Percentiles rank a stretch among this genome's conserved stretches.
Conservation (phyloP, 2,797 vertebrate genomes). For the Sebastes hubbsi region DNA sequence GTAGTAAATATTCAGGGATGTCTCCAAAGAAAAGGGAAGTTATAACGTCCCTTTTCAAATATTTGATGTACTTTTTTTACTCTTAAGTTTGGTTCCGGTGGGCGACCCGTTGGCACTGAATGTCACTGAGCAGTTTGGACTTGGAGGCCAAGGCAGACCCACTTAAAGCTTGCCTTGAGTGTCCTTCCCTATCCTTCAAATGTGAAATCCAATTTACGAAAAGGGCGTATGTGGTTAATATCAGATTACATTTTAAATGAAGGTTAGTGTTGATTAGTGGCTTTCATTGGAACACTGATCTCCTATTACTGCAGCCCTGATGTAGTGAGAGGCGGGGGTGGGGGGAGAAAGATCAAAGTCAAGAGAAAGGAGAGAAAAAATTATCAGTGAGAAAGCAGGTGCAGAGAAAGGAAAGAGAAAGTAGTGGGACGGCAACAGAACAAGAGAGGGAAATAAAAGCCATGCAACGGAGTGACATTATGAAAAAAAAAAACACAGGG, state of each 20-base stretch:
- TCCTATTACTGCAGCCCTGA: slow-evolving; percentile 61
- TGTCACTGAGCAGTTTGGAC: slow-evolving; percentile 24
- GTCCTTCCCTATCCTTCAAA: slow-evolving; percentile 60
- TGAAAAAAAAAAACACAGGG: not conserved
- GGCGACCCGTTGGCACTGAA: not conserved
- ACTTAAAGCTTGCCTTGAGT: slow-evolving; percentile 35
- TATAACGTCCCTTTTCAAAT: not conserved
- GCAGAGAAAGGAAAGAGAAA: not conserved
- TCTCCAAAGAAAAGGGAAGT: not conserved
- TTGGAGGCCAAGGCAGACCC: not conserved
- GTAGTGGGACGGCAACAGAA: not conserved
- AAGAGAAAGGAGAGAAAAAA: slow-evolving; percentile 16
- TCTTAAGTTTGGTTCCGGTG: not conserved
- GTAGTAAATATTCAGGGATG: not conserved
- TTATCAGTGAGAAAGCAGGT: not conserved
- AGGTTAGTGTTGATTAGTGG: slow-evolving; percentile 75
- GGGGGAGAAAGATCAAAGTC: slow-evolving; percentile 57
- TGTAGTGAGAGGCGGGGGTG: not conserved
- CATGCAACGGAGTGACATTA: not conserved
- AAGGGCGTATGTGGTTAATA: slow-evolving; percentile 68
- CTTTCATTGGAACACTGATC: slow-evolving; percentile 73
- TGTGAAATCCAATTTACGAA: slow-evolving; percentile 70
- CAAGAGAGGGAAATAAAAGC: not conserved
- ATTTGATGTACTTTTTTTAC: not conserved
- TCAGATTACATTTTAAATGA: slow-evolving; percentile 77